Base-by-base conservation (phyloP, 2,113 vertebrate genomes). In the Sebastes schlegelii region DNA sequence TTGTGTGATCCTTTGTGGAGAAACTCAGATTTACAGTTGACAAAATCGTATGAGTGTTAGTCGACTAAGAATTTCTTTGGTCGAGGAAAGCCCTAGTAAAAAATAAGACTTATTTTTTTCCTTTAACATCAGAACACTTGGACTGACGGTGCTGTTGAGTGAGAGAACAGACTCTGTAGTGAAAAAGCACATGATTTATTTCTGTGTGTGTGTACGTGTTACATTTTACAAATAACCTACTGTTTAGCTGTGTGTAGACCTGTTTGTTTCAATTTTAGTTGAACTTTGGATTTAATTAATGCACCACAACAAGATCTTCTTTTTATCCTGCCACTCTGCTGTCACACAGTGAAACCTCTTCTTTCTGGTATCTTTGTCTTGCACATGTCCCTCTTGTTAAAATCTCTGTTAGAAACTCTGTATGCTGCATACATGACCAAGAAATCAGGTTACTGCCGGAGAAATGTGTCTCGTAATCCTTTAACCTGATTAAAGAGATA, bases 191-290 rank as follows among this genome's bases (percentile, higher is more conserved):
- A 61, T 61, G 23, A 26, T 60, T 21, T 60, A 1, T 26, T 19
- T 85, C 13, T 52, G 57, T 9, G 21, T 19, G 1, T 49, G 52
- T 42, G 23, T 26, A 11, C 19, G 34, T 10, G 11, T 16, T 63
- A n/a, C 16, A 68, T 55, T 45, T 46, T 21, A 82, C 42, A 42
- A 66, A 82, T 69, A 75, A 55, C 16, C n/a, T 12, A 23, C 70
- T 79, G 61, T 75, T 49, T 42, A 55, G 71, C 48, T 48, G 75
- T n/a, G 54, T 67, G 66, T 60, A 17, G 49, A 72, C 55, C 40
- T 51, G 54, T 76, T 72, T 74, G 57, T 70, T 64, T 75, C 46
- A 45, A 17, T 75, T 75, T 17, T 21, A 54, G 19, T 7, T 21
- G 0, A 61, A 74, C 49, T 65, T 66, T 66, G 57, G 58, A 55